These are phyloP conservation scores for Eugnorisma glareosa DNA, from an alignment of 2,888 invertebrate species.

Conservation along the genomic window DNA sequence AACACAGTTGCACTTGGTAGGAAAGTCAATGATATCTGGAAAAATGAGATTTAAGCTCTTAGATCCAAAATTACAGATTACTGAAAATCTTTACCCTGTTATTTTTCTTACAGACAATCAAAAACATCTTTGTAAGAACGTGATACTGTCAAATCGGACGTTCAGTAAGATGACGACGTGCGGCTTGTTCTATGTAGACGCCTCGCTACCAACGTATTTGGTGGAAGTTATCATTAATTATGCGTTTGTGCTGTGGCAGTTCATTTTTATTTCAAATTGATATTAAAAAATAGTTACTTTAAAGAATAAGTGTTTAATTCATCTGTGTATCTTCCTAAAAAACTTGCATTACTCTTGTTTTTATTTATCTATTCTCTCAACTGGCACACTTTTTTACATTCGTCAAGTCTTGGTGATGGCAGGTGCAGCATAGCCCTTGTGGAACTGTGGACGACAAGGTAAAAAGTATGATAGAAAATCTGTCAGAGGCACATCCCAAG, in stretches of 20 bases:
- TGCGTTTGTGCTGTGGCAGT: not conserved
- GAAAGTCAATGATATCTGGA: not conserved
- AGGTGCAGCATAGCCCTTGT: too few species aligned
- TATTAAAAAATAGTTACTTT: not conserved
- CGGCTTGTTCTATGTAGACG: not conserved
- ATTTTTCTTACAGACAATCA: not conserved
- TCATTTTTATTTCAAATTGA: not conserved
- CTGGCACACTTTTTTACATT: not conserved
- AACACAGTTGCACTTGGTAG: not conserved
- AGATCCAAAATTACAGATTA: not conserved
- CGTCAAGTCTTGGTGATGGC: too few species aligned
- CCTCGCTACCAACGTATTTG: not conserved
- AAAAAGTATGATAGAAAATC: too few species aligned
- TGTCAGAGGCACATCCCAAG: too few species aligned
- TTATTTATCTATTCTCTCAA: not conserved
- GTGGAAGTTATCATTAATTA: not conserved
- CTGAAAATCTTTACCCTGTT: not conserved
- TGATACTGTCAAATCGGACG: not conserved
- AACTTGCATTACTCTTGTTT: not conserved
- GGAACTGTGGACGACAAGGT: too few species aligned
- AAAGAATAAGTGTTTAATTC: not conserved
- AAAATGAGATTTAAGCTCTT: not conserved
- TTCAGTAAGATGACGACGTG: constrained; percentile 3
- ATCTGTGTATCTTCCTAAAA: not conserved
- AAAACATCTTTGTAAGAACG: not conserved